These are phyloP conservation scores for Pammene aurita DNA, from an alignment of 2,888 invertebrate genomes.

Conservation along the genomic window DNA sequence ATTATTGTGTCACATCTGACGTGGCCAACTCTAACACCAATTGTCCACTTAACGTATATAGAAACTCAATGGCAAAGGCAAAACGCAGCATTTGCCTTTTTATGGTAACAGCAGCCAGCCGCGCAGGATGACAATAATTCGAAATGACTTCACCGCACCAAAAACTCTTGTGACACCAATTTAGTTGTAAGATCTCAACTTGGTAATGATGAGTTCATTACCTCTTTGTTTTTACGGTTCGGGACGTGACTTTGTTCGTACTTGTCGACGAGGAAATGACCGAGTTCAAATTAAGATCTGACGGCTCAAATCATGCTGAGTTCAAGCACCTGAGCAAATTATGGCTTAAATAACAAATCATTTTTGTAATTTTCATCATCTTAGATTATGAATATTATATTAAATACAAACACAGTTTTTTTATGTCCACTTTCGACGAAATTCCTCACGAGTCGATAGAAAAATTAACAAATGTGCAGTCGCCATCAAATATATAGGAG, in stretches of 20 bases:
- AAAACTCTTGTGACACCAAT: conserved; percentile 36
- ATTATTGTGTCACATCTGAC: no score
- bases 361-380: no score
- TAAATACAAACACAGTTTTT: no score
- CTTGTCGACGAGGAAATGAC: not conserved
- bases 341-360: no score
- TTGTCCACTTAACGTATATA: no score
- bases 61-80: no score
- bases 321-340: not conserved
- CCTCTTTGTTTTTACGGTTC: conserved; percentile 47
- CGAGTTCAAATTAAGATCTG: not conserved
- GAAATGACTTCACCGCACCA: conserved; percentile 43
- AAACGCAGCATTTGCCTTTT: conserved; percentile 12
- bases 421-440: no score
- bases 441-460: no score
- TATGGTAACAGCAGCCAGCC: conserved; percentile 26
- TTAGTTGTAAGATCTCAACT: conserved; percentile 29
- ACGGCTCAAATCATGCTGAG: not conserved
- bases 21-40: no score
- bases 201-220: conserved; percentile 44
- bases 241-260: conserved; percentile 43
- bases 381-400: no score
- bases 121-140: conserved; percentile 30
- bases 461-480: no score
- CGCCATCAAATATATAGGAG: no score